Base-by-base conservation (phyloP, 2,888 invertebrate genomes). In the Lycocerus yunnanus region DNA sequence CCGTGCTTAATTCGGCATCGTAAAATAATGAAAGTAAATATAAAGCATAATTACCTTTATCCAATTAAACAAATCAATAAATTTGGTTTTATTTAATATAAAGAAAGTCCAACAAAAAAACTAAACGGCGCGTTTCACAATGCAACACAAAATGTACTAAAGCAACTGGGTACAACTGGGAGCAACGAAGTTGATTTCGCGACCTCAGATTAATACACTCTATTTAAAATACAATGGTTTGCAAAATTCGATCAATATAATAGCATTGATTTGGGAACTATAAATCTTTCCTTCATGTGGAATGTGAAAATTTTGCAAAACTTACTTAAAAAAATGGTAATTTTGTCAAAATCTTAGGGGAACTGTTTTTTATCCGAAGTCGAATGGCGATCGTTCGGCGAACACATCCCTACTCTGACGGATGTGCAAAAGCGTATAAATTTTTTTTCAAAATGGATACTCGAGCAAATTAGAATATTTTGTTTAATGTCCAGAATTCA, bases 51-150 rank as follows among this genome's bases (percentile, higher is more conserved):
- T 27, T 27, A 27, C 27, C 27, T 43, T 43, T 13, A 43, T n/a
- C 0, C 6, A n/a, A 13, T n/a, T n/a, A 6, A n/a, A 6, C 1
- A 0, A 43, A n/a, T n/a, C 2, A 0, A 6, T n/a, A n/a, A n/a
- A 43, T 13, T 43, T 43, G 5, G 6, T 43, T n/a, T n/a, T 2
- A 8, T 21, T 2, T 8, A 43, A n/a, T n/a, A 43, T n/a, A 43
- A 43, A 10, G 3, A 8, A 13, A 4, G 0, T 4, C n/a, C n/a
- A 1, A 6, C n/a, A 6, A 43, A n/a, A 43, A 43, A 43, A n/a
- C n/a, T 0, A n/a, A 43, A n/a, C 43, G 0, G 8, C n/a, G 1
- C 6, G n/a, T 43, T n/a, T n/a, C 6, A 43, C 43, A 43, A 43
- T n/a, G 1, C 8, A n/a, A n/a, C n/a, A 43, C 0, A 43, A 43